Evolutionary conservation across 1,140 invertebrate species (phyloP).

Genomic region (Heliothis subflexa): DNA sequence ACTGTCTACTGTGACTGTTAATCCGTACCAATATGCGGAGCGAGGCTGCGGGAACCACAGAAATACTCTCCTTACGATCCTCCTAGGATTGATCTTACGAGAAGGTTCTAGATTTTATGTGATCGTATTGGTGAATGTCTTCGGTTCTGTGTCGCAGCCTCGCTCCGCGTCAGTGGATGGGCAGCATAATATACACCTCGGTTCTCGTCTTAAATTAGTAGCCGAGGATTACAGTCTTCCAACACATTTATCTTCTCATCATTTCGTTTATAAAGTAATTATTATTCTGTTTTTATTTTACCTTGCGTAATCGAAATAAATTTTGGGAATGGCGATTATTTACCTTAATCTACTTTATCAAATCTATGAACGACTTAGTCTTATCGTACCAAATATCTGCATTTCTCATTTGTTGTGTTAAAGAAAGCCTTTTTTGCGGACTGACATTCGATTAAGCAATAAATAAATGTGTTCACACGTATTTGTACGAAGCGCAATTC

Average conservation of each 20-base stretch:
- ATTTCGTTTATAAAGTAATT: not conserved
- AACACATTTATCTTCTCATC: not conserved
- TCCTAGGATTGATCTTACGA: not conserved
- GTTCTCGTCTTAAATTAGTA: not conserved
- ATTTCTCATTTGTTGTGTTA: constrained; percentile 5
- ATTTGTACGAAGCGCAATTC: constrained; percentile 11
- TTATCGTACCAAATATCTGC: constrained; percentile 29
- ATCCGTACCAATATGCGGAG: too few species aligned
- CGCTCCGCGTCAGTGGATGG: too few species aligned
- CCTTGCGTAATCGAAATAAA: not conserved
- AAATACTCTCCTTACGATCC: not conserved
- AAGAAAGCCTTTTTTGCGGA: constrained; percentile 13
- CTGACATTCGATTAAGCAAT: constrained; percentile 44
- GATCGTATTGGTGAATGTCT: too few species aligned
- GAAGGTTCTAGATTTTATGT: too few species aligned
- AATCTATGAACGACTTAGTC: constrained; percentile 37
- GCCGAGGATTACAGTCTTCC: not conserved
- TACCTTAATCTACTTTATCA: not conserved
- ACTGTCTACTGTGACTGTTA: too few species aligned
- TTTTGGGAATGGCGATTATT: not conserved
- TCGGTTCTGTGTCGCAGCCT: too few species aligned
- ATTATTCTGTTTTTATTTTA: not conserved
- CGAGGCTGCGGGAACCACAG: too few species aligned
- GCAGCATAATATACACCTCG: not conserved
- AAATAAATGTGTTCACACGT: constrained; percentile 31